Conservation (phyloP, 2,888 invertebrate genomes). For the Nephrotoma flavescens region DNA sequence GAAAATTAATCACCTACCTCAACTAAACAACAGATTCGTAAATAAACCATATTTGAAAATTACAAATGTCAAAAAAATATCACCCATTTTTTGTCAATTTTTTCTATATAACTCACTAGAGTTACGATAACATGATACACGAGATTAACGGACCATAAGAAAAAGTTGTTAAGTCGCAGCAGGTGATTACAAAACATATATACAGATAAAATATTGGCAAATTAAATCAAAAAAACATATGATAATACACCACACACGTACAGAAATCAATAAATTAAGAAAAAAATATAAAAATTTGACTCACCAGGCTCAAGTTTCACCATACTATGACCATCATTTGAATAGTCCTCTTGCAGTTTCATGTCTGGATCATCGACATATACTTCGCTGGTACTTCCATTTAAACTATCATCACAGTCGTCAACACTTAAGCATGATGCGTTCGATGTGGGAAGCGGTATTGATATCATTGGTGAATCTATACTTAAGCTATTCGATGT, state of each 20-base stretch:
- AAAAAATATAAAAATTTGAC: neutral
- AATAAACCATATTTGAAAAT: constrained; percentile 2
- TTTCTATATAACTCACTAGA: neutral
- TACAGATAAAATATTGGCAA: neutral
- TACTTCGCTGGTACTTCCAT: constrained; percentile 1
- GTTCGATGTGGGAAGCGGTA: neutral
- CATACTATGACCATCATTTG: neutral
- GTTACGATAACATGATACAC: neutral
- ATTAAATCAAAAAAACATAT: neutral
- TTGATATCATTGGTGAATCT: constrained; percentile 11
- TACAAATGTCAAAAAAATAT: constrained; percentile 3
- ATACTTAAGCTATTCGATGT: neutral
- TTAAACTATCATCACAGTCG: neutral
- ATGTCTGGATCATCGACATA: neutral
- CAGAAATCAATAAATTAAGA: neutral
- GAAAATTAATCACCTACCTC: constrained; percentile 12
- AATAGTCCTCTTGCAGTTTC: neutral
- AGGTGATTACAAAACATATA: constrained; percentile 3
- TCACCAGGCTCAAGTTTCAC: constrained; percentile 1
- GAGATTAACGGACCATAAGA: neutral
- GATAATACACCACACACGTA: neutral
- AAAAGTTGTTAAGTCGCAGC: constrained; percentile 5
- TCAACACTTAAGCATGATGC: neutral
- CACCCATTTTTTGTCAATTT: neutral
- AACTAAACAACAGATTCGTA: constrained; percentile 13